Base-by-base conservation (phyloP, 1,140 invertebrate genomes). In the Hesperophylax magnus region DNA sequence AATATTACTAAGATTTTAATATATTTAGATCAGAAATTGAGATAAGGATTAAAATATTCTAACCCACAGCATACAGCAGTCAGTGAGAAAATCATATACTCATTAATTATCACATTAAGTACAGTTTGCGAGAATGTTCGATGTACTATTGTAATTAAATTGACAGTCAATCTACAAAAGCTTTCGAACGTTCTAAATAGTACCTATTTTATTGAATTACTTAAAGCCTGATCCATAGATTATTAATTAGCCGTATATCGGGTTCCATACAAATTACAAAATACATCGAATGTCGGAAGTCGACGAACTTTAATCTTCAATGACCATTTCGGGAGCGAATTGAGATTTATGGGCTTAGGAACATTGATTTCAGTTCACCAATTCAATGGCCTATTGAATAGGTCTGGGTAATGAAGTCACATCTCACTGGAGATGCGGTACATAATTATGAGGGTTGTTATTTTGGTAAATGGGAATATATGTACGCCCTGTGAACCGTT, bases 331-430 rank as follows among this genome's bases (percentile, higher is more conserved):
- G 27, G 63, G 63, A 67, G 34, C 22, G 31, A 67, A 67, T 67
- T 67, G 63, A 67, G 27, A 67, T 67, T 67, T 67, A 67, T 67
- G 31, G 63, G 3, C 17, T 31, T n/a, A 8, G 63, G 63, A 27
- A 22, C 63, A 67, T 31, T 67, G 63, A 67, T 22, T 67, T 67
- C 27, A 67, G 27, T 67, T 67, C 63, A 67, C 63, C 24, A 34
- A 31, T 27, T 67, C 63, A 67, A 67, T 67, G 3, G 63, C 14
- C 63, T 34, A 67, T 67, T 67, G 11, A 67, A 67, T 67, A 4
- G 27, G 27, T 8, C 31, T n/a, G 63, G 2, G 63, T 67, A 39
- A 39, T 67, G 22, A 34, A 67, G 63, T 67, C 63, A 67, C 31
- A 27, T 67, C 27, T 31, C 63, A 22, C 2, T 22, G 58, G 58